Evolutionary conservation across 1,140 invertebrate genomes (phyloP), one percentile per base, ranked within the genome.

Genomic region (Babylonia areolata): DNA sequence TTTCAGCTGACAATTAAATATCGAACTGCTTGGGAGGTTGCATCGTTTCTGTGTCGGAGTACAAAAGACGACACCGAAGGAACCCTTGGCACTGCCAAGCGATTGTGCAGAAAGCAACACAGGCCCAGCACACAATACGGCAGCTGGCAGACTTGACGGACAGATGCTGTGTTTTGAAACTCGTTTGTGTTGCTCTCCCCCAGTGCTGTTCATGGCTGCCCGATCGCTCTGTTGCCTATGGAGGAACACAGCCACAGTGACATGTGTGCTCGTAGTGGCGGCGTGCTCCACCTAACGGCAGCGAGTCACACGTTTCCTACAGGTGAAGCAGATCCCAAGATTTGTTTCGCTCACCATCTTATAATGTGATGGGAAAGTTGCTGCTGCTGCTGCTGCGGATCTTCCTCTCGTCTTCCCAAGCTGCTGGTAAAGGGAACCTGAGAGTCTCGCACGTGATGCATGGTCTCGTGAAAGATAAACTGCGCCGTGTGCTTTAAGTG

Each of bases 61-160:
- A 77, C 75, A 12, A 28, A 77, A 77, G n/a, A 37, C 11, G 33
- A 17, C 37, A 28, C 40, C 33, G 17, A 40, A 37, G 31, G 37
- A 77, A 77, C 17, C 20, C 23, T 35, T 35, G 75, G 75, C 75
- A 77, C 37, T 77, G 35, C 35, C 35, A 28, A 77, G 37, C 37
- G 75, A 77, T 77, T 77, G 75, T 77, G 37, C 75, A 35, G 5
- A 35, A 37, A 17, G 75, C 75, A 77, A 77, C 75, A 77, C 28
- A n/a, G 58, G 6, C 46, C 20, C 6, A 20, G n/a, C 6, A 11
- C 75, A 77, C 75, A 40, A 77, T 37, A 77, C 75, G 35, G 75
- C 75, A 77, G 75, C 75, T 77, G 75, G 75, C 37, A 37, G 33
- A 64, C 12, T 6, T 73, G 71, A 73, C 71, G 37, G 75, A 23